These are phyloP conservation scores for Temnothorax ravouxi DNA, from an alignment of 2,888 invertebrate genomes.

Conservation along the genomic window DNA sequence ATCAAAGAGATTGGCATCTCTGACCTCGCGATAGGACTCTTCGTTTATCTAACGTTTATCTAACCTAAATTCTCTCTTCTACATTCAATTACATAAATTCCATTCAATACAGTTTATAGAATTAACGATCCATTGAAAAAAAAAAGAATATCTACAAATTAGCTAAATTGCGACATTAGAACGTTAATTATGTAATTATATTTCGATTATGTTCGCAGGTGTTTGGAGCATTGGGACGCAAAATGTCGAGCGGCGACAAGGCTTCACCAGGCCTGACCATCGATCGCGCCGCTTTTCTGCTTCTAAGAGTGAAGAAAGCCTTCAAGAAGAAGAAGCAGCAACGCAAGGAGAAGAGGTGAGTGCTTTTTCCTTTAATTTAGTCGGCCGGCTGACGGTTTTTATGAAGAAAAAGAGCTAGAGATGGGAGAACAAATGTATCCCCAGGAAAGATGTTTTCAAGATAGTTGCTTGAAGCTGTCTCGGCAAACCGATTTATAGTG, in stretches of 20 bases:
- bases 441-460: background rate
- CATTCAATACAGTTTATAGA: background rate
- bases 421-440: background rate
- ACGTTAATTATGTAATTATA: background rate
- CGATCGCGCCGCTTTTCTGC: constrained; percentile 95
- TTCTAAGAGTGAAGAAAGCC: constrained; percentile 95
- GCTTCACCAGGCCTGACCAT: constrained; percentile 92
- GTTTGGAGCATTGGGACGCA: constrained; percentile 80
- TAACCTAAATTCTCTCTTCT: background rate
- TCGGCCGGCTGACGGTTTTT: background rate
- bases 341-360: constrained; percentile 94
- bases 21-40: background rate
- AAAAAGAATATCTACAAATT: background rate
- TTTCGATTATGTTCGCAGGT: constrained; percentile 70
- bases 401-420: background rate
- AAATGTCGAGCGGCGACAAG: constrained; percentile 85
- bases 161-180: background rate
- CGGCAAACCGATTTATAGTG: background rate
- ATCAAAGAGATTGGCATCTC: background rate
- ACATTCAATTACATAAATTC: background rate
- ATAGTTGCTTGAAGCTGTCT: background rate
- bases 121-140: background rate
- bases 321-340: constrained; percentile 96
- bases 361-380: constrained; percentile 9
- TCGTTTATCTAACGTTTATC: too few relatives aligned